These are phyloP conservation scores for Bovichtus diacanthus DNA, from an alignment of 2,797 vertebrate genomes.

Conservation along the genomic window DNA sequence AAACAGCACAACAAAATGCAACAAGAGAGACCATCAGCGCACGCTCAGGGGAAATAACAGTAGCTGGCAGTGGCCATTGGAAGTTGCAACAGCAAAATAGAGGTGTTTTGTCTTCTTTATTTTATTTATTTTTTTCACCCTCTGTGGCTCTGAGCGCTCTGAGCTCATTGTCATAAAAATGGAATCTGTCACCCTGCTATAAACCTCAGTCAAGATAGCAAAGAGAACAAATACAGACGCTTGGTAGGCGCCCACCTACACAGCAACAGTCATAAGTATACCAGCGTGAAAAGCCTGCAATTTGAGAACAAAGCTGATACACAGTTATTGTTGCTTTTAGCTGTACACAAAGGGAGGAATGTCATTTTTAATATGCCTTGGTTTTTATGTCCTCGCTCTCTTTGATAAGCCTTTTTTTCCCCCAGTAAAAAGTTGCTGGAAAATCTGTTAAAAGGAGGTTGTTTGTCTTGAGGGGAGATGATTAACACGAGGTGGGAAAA, in stretches of 20 bases:
- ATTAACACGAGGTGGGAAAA: background rate
- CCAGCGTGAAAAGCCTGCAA: conserved; percentile 33
- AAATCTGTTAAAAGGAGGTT: background rate
- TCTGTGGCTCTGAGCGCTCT: conserved; percentile 65
- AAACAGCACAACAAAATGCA: conserved; percentile 74
- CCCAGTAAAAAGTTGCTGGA: background rate
- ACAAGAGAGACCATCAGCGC: conserved; percentile 67
- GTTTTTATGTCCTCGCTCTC: conserved; percentile 13
- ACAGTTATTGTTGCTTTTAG: conserved; percentile 45
- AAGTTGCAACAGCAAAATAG: conserved; percentile 74
- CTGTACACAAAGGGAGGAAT: conserved; percentile 29
- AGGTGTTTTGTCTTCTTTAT: conserved; percentile 76
- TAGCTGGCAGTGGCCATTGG: conserved; percentile 66
- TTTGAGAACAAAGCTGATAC: conserved; percentile 53
- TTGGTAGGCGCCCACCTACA: conserved; percentile 59
- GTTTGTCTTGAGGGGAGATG: background rate
- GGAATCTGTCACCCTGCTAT: conserved; percentile 63
- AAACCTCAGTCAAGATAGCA: conserved; percentile 65
- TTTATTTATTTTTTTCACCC: conserved; percentile 50
- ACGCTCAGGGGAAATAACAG: conserved; percentile 83
- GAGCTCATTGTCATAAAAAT: conserved; percentile 82
- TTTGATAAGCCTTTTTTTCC: conserved; percentile 26
- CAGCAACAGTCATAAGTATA: conserved; percentile 37
- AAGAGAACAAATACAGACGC: conserved; percentile 56
- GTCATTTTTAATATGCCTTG: conserved; percentile 35